A percentile compares a stretch with the other conserved stretches of the same genome.
These are phyloP conservation scores for Danio albolineatus DNA, from an alignment of 2,797 vertebrate species.

Conservation along the genomic window DNA sequence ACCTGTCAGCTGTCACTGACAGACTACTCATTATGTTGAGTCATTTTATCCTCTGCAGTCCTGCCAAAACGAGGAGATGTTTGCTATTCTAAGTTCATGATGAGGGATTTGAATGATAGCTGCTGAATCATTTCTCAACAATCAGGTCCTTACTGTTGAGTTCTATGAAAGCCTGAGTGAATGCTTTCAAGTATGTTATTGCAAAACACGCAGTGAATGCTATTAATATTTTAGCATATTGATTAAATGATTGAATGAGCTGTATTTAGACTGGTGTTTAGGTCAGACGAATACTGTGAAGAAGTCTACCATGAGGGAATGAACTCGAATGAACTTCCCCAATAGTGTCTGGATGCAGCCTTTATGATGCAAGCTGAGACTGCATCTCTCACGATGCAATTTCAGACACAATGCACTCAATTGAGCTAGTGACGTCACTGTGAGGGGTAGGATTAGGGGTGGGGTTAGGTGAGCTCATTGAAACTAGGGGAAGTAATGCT, in stretches of 20 bases:
- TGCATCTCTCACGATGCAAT: too few species aligned
- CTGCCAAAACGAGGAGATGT: background rate
- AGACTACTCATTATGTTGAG: constrained; percentile 55
- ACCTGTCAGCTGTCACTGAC: constrained; percentile 53
- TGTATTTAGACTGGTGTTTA: background rate
- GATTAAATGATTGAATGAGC: background rate
- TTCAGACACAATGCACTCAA: too few species aligned
- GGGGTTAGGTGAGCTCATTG: too few species aligned
- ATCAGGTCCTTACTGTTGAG: background rate
- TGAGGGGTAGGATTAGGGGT: too few species aligned
- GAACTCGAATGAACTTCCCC: too few species aligned
- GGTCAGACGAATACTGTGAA: background rate
- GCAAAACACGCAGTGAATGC: background rate
- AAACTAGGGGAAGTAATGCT: too few species aligned
- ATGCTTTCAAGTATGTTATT: background rate
- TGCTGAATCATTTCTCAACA: constrained; percentile 7
- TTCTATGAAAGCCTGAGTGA: background rate
- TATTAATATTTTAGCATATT: background rate
- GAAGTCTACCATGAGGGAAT: too few species aligned
- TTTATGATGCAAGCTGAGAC: too few species aligned
- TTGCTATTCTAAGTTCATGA: constrained; percentile 36
- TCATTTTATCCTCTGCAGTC: constrained; percentile 55
- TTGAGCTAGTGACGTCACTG: too few species aligned
- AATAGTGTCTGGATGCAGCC: too few species aligned
- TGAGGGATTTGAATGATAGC: constrained; percentile 1